These are phyloP conservation scores for Phrynocephalus versicolor DNA, from an alignment of 2,113 vertebrate species.

Conservation along the genomic window DNA sequence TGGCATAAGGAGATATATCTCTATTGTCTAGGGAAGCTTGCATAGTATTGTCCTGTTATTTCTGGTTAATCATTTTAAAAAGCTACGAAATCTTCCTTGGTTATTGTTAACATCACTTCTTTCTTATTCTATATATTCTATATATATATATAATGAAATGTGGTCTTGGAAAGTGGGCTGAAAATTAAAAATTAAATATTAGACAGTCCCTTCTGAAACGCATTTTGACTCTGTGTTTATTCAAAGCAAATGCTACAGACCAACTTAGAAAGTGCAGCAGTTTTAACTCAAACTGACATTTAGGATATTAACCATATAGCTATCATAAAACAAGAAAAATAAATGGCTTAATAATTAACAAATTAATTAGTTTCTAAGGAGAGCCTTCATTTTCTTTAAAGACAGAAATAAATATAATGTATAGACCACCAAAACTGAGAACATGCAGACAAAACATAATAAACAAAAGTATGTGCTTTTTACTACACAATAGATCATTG, in stretches of 20 bases:
- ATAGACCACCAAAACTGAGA: background rate
- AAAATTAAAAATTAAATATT: background rate
- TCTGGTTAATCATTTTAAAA: background rate
- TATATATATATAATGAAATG: background rate
- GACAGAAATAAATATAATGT: background rate
- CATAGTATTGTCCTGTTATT: background rate
- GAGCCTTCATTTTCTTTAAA: background rate
- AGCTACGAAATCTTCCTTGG: background rate
- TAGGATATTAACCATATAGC: background rate
- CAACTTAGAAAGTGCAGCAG: background rate
- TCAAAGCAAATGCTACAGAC: too few species aligned
- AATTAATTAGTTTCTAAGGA: slow-evolving; percentile 3
- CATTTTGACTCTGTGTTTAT: background rate
- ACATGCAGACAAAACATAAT: background rate
- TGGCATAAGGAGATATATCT: background rate
- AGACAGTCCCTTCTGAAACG: background rate
- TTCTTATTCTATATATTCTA: too few species aligned
- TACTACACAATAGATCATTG: background rate
- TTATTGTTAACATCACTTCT: background rate
- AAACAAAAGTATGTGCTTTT: background rate
- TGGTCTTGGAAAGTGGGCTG: background rate
- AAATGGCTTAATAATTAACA: slow-evolving; percentile 11
- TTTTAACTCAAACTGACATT: slow-evolving; percentile 4
- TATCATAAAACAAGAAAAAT: background rate
- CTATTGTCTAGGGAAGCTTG: too few species aligned